Conservation (phyloP, 2,888 invertebrate genomes). For the Acronicta leporina region DNA sequence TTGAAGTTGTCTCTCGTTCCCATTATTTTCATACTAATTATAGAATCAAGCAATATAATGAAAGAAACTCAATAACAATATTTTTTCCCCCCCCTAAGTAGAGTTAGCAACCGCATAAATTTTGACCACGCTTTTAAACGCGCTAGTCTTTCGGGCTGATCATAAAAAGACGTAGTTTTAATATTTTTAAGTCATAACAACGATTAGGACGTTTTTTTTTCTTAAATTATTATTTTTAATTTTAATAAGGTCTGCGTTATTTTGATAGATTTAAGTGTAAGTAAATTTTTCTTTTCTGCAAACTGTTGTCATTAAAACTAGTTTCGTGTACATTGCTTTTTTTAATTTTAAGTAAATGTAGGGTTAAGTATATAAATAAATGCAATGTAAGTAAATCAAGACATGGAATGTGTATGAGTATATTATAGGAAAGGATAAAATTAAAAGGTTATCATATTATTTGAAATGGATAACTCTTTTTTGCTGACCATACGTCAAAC, state of each 20-base stretch:
- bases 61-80: background rate
- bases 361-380: slow-evolving; percentile 20
- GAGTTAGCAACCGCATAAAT: slow-evolving; percentile 1
- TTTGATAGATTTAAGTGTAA: slow-evolving; percentile 41
- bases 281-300: slow-evolving; percentile 35
- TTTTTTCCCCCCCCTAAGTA: background rate
- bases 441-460: background rate
- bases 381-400: slow-evolving; percentile 25
- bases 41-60: too few species aligned
- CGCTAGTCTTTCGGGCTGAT: slow-evolving; percentile 56
- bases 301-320: background rate
- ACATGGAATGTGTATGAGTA: slow-evolving; percentile 30
- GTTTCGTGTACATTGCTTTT: slow-evolving; percentile 41
- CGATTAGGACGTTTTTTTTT: slow-evolving; percentile 47
- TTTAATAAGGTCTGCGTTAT: slow-evolving; percentile 40
- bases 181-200: slow-evolving; percentile 50
- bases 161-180: slow-evolving; percentile 54
- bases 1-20: background rate
- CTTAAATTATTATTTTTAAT: slow-evolving; percentile 49
- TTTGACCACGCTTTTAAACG: slow-evolving; percentile 49
- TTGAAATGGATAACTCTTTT: slow-evolving; percentile 31
- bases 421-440: slow-evolving; percentile 22
- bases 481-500: slow-evolving; percentile 4
- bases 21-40: too few species aligned
- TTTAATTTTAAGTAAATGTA: slow-evolving; percentile 21